Conservation (phyloP, 2,888 invertebrate genomes). For the Drosophila maculinotata region DNA sequence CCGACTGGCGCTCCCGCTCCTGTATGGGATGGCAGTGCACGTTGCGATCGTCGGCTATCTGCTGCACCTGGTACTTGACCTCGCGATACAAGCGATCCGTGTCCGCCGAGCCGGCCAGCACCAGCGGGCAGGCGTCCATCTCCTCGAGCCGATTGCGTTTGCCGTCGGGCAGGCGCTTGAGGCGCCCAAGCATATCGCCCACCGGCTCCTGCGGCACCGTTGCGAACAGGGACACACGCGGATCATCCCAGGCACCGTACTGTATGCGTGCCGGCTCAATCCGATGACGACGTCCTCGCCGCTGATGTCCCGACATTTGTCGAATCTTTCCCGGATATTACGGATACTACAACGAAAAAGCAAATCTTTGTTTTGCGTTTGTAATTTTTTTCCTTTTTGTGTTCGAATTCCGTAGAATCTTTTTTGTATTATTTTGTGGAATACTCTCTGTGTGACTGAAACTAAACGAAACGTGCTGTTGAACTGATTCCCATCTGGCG, state of each 20-base stretch:
- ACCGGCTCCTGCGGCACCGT: constrained; percentile 55
- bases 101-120: constrained; percentile 5
- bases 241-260: constrained; percentile 66
- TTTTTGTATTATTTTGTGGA: too few relatives aligned
- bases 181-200: constrained; percentile 30
- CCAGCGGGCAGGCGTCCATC: constrained; percentile 47
- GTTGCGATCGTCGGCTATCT: constrained; percentile 62
- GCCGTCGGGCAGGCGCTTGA: constrained; percentile 21
- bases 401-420: too few relatives aligned
- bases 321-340: too few relatives aligned
- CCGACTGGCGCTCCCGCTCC: constrained; percentile 36
- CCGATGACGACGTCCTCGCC: constrained; percentile 31
- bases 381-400: too few relatives aligned
- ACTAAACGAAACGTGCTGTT: too few relatives aligned
- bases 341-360: not conserved
- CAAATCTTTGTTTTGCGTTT: too few relatives aligned
- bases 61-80: constrained; percentile 61
- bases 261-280: constrained; percentile 40
- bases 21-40: constrained; percentile 32
- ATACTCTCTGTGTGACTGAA: too few relatives aligned
- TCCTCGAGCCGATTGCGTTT: constrained; percentile 19
- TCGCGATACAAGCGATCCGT: constrained; percentile 33
- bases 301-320: constrained; percentile 21
- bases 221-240: constrained; percentile 56
- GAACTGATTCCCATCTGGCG: too few relatives aligned